A percentile compares a stretch with the other conserved stretches of the same genome.
Evolutionary conservation across 2,888 invertebrate genomes (phyloP).

Genomic region (Cheilosia vernalis): DNA sequence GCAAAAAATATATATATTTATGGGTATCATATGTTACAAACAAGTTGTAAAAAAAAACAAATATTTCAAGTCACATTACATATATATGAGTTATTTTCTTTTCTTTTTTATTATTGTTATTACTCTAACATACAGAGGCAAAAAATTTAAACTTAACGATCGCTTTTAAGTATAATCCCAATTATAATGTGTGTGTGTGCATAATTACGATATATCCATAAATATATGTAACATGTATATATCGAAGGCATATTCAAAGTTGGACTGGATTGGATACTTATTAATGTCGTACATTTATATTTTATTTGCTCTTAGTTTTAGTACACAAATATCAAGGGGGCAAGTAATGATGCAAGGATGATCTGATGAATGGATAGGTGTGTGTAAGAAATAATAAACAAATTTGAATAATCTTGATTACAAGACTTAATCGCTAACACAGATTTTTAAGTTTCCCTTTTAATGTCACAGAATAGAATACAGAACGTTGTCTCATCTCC

Average conservation of each 20-base stretch:
- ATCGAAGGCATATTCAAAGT: constrained; percentile 64
- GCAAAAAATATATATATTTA: constrained; percentile 58
- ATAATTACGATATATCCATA: constrained; percentile 30
- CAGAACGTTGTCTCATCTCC: constrained; percentile 37
- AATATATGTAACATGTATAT: constrained; percentile 48
- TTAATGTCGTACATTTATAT: constrained; percentile 25
- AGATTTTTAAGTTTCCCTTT: constrained; percentile 73
- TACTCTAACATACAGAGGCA: constrained; percentile 61
- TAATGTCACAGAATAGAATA: constrained; percentile 71
- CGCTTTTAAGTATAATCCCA: constrained; percentile 31
- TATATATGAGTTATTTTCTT: constrained; percentile 13
- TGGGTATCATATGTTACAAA: constrained; percentile 27
- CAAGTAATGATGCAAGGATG: constrained; percentile 50
- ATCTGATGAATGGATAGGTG: constrained; percentile 4
- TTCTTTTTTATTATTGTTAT: constrained; percentile 17
- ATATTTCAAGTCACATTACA: constrained; percentile 33
- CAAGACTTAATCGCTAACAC: constrained; percentile 67
- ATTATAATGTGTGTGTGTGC: constrained; percentile 32
- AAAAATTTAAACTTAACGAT: constrained; percentile 54
- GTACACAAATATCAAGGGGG: constrained; percentile 60
- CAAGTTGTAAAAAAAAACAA: constrained; percentile 30
- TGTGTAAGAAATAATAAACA: constrained; percentile 16
- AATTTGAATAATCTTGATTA: constrained; percentile 45
- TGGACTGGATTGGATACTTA: constrained; percentile 57
- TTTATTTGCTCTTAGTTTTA: constrained; percentile 19